Evolutionary conservation across 64 coral and sea anemone species (phyloP).

Genomic region (Pachyseris speciosa): DNA sequence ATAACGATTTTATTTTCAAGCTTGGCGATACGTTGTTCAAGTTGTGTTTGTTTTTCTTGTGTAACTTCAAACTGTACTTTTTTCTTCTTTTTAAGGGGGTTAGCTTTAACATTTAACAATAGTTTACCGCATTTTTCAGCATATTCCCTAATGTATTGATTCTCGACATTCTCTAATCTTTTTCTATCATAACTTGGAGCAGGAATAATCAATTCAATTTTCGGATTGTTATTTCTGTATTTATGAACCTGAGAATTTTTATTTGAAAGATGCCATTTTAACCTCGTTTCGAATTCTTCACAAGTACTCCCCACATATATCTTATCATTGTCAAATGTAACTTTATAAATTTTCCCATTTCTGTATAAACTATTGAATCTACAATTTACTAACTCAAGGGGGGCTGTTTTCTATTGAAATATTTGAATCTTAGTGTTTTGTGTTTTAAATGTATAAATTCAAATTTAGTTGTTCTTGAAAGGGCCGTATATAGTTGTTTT

Average conservation of each 20-base stretch:
- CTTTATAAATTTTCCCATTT: slow-evolving; percentile 43
- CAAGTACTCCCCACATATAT: slow-evolving; percentile 42
- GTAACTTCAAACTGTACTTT: slow-evolving; percentile 14
- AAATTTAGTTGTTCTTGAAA: slow-evolving; percentile 29
- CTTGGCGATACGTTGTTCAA: neutral
- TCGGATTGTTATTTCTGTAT: neutral
- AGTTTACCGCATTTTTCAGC: neutral
- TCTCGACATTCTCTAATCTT: slow-evolving; percentile 34
- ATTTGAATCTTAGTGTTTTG: slow-evolving; percentile 2
- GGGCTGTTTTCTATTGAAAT: neutral
- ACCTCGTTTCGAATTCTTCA: slow-evolving; percentile 18
- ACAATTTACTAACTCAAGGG: neutral
- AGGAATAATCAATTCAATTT: slow-evolving; percentile 23
- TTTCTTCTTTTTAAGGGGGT: neutral
- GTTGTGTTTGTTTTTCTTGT: slow-evolving; percentile 13
- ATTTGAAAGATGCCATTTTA: slow-evolving; percentile 47
- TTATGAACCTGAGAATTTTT: slow-evolving; percentile 26
- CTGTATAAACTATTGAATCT: slow-evolving; percentile 33
- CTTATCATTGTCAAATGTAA: neutral
- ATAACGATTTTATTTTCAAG: neutral
- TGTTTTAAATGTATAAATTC: neutral
- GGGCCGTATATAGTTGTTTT: slow-evolving; percentile 53
- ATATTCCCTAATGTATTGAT: slow-evolving; percentile 35
- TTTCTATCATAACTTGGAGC: slow-evolving; percentile 34
- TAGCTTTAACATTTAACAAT: slow-evolving; percentile 34